These are phyloP conservation scores for Drosophila buzzatii DNA, from an alignment of 2,888 invertebrate genomes.

Conservation along the genomic window DNA sequence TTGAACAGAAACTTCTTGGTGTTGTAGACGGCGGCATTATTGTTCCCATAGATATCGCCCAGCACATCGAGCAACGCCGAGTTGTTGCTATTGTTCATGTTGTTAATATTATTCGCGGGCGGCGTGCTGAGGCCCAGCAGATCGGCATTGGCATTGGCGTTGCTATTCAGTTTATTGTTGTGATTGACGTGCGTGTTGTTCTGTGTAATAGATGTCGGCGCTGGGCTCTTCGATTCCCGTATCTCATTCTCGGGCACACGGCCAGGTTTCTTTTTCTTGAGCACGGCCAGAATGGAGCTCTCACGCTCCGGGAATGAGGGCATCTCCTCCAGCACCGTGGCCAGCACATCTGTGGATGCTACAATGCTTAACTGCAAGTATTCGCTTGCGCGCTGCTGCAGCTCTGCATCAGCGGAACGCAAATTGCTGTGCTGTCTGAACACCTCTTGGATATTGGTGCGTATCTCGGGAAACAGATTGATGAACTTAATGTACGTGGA, in stretches of 20 bases:
- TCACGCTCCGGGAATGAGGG: slow-evolving; percentile 99
- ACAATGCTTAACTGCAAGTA: slow-evolving; percentile 98
- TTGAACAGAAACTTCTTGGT: slow-evolving; percentile 98
- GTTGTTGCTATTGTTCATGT: slow-evolving; percentile 88
- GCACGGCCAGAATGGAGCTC: slow-evolving; percentile 97
- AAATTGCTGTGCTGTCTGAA: slow-evolving; percentile 97
- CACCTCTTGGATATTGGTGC: slow-evolving; percentile 97
- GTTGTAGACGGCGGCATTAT: slow-evolving; percentile 90
- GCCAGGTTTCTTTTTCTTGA: slow-evolving; percentile 99
- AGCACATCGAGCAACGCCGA: slow-evolving; percentile 93
- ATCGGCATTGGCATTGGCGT: slow-evolving; percentile 90
- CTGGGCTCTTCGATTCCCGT: slow-evolving; percentile 93
- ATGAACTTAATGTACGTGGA: slow-evolving; percentile 99
- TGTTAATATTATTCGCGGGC: slow-evolving; percentile 88
- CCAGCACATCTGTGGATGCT: slow-evolving; percentile 98
- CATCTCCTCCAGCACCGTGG: slow-evolving; percentile 99
- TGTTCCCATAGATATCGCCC: slow-evolving; percentile 92
- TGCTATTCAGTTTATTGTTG: slow-evolving; percentile 83
- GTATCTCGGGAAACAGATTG: slow-evolving; percentile 99
- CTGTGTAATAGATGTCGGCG: slow-evolving; percentile 81
- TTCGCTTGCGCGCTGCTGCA: slow-evolving; percentile 99
- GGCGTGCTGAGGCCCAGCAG: slow-evolving; percentile 95
- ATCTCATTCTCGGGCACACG: slow-evolving; percentile 95
- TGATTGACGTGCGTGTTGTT: slow-evolving; percentile 86
- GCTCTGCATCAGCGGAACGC: slow-evolving; percentile 98